phyloP scores from a whole-genome alignment of 2,888 invertebrate species.

The Watsonalla cultraria region DNA sequence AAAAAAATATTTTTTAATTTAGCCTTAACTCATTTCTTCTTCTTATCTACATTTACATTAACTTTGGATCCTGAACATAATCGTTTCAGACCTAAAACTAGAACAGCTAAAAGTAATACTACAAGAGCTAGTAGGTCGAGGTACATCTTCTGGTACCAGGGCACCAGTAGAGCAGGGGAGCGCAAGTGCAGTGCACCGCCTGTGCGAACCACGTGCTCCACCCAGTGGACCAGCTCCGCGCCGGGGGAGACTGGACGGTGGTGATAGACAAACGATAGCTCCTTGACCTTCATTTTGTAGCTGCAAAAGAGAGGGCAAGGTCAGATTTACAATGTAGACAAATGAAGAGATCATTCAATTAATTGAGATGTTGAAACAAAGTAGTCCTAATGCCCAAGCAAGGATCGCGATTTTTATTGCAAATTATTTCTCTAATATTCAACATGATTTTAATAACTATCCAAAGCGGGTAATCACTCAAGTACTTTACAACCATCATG shows the following conservation, averaged over 20 bases:
- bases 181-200: slow-evolving; percentile 43
- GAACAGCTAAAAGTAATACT: not conserved
- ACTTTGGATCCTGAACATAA: not conserved
- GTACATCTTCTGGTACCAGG: slow-evolving; percentile 44
- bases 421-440: too few species aligned
- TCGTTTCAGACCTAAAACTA: not conserved
- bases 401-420: too few species aligned
- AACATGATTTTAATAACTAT: too few species aligned
- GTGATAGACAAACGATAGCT: slow-evolving; percentile 32
- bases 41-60: not conserved
- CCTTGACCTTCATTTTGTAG: slow-evolving; percentile 21
- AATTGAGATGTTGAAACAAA: too few species aligned
- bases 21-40: not conserved
- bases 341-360: too few species aligned
- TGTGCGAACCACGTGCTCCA: slow-evolving; percentile 24
- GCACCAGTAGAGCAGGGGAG: slow-evolving; percentile 36
- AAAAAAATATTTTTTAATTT: too few species aligned
- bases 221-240: slow-evolving; percentile 27
- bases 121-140: slow-evolving; percentile 35
- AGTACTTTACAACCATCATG: too few species aligned
- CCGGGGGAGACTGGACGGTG: slow-evolving; percentile 23
- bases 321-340: too few species aligned
- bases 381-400: too few species aligned
- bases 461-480: too few species aligned
- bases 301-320: slow-evolving; percentile 7